Evolutionary conservation across 1,140 invertebrate species (phyloP).

Genomic region (Chelonus insularis): DNA sequence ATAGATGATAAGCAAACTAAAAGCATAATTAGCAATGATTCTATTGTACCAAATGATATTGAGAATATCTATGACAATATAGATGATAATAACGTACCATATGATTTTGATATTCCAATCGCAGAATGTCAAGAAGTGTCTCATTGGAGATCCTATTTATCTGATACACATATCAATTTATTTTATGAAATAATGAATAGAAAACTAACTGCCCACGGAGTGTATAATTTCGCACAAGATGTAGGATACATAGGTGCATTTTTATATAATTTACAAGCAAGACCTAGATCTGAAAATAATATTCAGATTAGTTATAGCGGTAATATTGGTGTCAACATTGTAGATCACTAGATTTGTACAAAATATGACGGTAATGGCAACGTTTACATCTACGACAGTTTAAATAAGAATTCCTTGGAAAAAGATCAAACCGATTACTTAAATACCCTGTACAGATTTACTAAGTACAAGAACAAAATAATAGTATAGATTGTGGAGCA

Average conservation of each 20-base stretch:
- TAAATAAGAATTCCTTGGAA: background rate
- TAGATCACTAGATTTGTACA: conserved; percentile 6
- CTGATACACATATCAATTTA: too few relatives aligned
- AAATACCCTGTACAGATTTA: background rate
- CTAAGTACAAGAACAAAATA: background rate
- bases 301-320: background rate
- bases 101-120: too few relatives aligned
- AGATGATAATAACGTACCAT: too few relatives aligned
- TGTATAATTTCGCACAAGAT: conserved; percentile 1
- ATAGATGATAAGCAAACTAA: too few relatives aligned
- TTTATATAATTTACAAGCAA: background rate
- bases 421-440: background rate
- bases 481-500: too few relatives aligned
- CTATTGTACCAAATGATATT: too few relatives aligned
- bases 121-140: too few relatives aligned
- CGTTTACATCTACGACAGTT: conserved; percentile 4
- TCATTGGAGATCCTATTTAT: too few relatives aligned
- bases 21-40: too few relatives aligned
- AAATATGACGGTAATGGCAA: background rate
- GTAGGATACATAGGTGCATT: background rate
- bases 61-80: too few relatives aligned
- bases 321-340: background rate
- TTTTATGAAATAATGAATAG: too few relatives aligned
- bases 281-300: background rate
- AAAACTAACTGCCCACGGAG: too few relatives aligned